Conservation (phyloP, 1,140 invertebrate species). For the Aphelinus certus region DNA sequence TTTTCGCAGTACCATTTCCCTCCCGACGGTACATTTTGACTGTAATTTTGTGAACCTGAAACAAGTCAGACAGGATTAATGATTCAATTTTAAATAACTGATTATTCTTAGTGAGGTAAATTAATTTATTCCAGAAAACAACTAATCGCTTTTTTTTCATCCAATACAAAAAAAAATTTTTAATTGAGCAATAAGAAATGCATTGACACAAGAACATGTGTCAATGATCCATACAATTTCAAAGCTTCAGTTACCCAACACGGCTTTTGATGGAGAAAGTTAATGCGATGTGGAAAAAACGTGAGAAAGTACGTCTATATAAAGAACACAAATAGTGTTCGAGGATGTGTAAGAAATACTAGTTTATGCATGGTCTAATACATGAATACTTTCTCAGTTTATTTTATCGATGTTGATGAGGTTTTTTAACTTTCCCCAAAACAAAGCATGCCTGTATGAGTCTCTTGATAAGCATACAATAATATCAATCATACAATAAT, state of each 20-base stretch:
- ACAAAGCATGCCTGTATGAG: no score
- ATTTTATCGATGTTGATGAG: not conserved
- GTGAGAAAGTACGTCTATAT: not conserved
- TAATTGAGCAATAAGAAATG: no score
- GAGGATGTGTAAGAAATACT: not conserved
- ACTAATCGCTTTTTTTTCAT: no score
- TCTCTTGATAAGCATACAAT: no score
- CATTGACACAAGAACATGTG: no score
- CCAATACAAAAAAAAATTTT: no score
- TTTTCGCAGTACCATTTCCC: conserved; percentile 83
- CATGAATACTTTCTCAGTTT: conserved; percentile 11
- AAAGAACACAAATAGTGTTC: not conserved
- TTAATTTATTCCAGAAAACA: no score
- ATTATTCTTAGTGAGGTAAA: no score
- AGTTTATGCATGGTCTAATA: not conserved
- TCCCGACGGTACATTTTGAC: conserved; percentile 61
- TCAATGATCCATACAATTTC: no score
- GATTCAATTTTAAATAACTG: no score
- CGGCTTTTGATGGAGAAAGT: not conserved
- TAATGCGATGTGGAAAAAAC: not conserved
- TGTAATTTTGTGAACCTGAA: conserved; percentile 59
- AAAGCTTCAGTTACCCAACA: no score
- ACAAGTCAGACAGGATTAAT: conserved; percentile 15
- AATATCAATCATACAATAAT: no score
- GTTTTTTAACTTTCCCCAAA: conserved; percentile 20